Evolutionary conservation across 2,797 vertebrate species (phyloP).

Genomic region (Macroramphosus scolopax): DNA sequence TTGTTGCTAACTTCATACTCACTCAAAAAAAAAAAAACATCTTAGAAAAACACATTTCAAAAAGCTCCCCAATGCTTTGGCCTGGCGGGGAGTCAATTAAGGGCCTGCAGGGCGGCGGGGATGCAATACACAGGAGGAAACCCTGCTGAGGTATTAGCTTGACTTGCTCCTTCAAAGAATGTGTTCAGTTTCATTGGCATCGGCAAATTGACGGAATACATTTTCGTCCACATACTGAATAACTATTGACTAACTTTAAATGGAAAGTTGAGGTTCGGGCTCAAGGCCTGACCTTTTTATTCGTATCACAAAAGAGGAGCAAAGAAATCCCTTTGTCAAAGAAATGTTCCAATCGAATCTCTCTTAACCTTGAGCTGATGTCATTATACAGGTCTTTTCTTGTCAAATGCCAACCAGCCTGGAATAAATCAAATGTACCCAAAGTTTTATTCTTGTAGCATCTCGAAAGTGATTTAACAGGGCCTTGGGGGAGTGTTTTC

Average conservation of each 20-base stretch:
- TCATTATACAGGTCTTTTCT: slow-evolving; percentile 23
- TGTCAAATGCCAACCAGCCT: slow-evolving; percentile 30
- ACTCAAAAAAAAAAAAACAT: too few species aligned
- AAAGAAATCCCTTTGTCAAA: slow-evolving; percentile 11
- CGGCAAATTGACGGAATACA: slow-evolving; percentile 32
- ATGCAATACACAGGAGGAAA: too few species aligned
- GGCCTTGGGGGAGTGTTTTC: slow-evolving; percentile 32
- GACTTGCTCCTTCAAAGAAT: slow-evolving; percentile 44
- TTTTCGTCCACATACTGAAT: slow-evolving; percentile 1
- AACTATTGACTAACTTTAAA: slow-evolving; percentile 19
- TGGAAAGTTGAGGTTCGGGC: slow-evolving; percentile 8
- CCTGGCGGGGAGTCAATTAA: too few species aligned
- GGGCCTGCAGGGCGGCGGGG: too few species aligned
- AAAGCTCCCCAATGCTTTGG: too few species aligned
- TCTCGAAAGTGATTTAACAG: slow-evolving; percentile 42
- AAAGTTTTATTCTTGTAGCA: slow-evolving; percentile 45
- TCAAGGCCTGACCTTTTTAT: background rate
- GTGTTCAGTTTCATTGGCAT: slow-evolving; percentile 47
- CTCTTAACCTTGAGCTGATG: slow-evolving; percentile 45
- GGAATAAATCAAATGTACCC: slow-evolving; percentile 40
- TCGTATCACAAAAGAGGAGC: slow-evolving; percentile 17
- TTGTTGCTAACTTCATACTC: too few species aligned
- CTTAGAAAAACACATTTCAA: too few species aligned
- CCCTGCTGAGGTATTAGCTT: slow-evolving; percentile 26
- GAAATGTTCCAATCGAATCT: slow-evolving; percentile 26